phyloP scores from a whole-genome alignment of 2,113 vertebrate species.

The Colinus virginianus region DNA sequence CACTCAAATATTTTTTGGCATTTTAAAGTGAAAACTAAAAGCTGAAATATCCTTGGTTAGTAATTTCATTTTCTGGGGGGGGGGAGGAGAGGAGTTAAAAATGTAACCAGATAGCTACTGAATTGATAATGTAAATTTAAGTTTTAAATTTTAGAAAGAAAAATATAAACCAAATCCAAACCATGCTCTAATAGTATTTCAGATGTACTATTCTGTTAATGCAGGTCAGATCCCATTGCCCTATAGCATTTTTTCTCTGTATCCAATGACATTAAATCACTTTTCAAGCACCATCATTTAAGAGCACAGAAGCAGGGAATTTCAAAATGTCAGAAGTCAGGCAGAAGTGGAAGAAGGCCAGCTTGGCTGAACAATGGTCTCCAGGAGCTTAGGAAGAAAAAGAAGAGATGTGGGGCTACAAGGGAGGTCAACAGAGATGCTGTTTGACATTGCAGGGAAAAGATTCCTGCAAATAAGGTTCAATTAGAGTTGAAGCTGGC shows the following conservation, averaged over 20 bases:
- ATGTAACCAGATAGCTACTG: not conserved
- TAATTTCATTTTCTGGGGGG: not conserved
- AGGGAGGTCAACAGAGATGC: not conserved
- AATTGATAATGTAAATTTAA: not conserved
- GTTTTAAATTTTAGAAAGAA: slow-evolving; percentile 2
- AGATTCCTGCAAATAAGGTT: not conserved
- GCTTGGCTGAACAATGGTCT: not conserved
- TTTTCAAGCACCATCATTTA: too few species aligned
- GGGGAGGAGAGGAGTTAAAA: not conserved
- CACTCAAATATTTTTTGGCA: not conserved
- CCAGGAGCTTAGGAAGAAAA: not conserved
- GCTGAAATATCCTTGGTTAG: not conserved
- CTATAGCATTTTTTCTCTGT: not conserved
- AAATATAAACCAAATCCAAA: not conserved
- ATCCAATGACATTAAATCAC: not conserved
- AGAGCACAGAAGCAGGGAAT: not conserved
- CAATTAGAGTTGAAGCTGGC: not conserved
- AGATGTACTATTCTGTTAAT: not conserved
- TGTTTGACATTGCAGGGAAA: not conserved
- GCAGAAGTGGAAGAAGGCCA: not conserved
- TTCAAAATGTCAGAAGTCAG: not conserved
- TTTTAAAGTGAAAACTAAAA: not conserved
- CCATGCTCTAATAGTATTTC: not conserved
- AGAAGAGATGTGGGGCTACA: not conserved
- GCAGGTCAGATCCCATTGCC: not conserved